A percentile compares a stretch with the other conserved stretches of the same genome.
Evolutionary conservation across 2,113 vertebrate genomes (phyloP).

Genomic region (cat (Felis catus)): F.catus_Fca126_mat1.0 CM031420.1:156226501-156227000

Average conservation of each 20-base stretch:
- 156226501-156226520: neutral
- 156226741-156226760: neutral
- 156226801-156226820: neutral
- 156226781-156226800: neutral
- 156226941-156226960: neutral
- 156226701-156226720: neutral
- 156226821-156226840: neutral
- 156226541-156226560: no score
- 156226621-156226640: neutral
- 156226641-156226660: neutral
- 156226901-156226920: neutral
- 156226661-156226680: neutral
- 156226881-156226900: neutral
- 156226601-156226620: neutral
- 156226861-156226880: no score
- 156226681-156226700: neutral
- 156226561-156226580: neutral
- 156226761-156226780: neutral
- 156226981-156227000: neutral
- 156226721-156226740: neutral
- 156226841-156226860: neutral
- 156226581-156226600: neutral
- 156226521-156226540: neutral
- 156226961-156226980: neutral
- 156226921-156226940: neutral